Base-by-base conservation (phyloP, 2,797 vertebrate genomes). In the Poeciliopsis infans region DNA sequence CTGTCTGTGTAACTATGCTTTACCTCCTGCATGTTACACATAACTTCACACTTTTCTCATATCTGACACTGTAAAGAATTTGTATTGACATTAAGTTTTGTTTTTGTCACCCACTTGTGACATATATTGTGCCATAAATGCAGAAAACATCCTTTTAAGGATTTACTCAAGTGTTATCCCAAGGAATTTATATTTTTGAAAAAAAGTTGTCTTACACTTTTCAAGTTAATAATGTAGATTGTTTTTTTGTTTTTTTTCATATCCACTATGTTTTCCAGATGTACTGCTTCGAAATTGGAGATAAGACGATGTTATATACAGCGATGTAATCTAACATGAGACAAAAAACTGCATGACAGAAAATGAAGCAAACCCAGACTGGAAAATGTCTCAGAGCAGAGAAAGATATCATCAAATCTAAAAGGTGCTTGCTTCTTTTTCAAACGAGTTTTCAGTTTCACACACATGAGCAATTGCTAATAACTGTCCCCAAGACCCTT, bases 381-480 rank as follows among this genome's bases (percentile, higher is more conserved):
- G 78, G 72, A 78, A 88, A 86, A 78, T 77, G 64, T 86, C 55
- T 77, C 2, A 51, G n/a, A 47, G n/a, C 31, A 81, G 41, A 80
- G 75, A 33, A 55, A 79, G 80, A 81, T 84, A 77, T 77, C 43
- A 83, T 15, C 28, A 61, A 51, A 68, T 79, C 53, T 79, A 55
- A 71, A 82, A 70, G 36, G 23, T 2, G 31, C 61, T 43, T 51
- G 13, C 13, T 78, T 86, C 2, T 20, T 61, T 78, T 39, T 73
- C 78, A 84, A 90, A 85, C 71, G 28, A 59, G 5, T 85, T 87
- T 86, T 92, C 86, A 87, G 85, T 92, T 93, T 90, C 90, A 90
- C 79, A 88, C 72, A 82, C 74, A 74, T 12, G 16, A 75, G 49
- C 74, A 85, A 73, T 76, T 0, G 73, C 64, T 57, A 82, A 79